These are phyloP conservation scores for Percina caprodes DNA, from an alignment of 2,113 vertebrate genomes.

Conservation along the genomic window DNA sequence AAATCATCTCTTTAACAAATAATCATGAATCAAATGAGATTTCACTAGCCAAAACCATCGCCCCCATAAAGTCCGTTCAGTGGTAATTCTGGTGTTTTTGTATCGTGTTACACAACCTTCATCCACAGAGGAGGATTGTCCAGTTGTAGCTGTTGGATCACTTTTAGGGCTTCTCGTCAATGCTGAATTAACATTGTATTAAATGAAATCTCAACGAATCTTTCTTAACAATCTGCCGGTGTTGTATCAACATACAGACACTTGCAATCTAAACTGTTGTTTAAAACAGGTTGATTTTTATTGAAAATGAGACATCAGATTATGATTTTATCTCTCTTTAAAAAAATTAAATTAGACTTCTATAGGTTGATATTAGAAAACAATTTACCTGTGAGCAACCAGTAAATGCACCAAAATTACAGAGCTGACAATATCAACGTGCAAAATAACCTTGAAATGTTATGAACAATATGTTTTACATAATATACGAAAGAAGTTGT, in stretches of 20 bases:
- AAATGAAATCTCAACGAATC: not conserved
- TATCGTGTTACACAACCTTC: not conserved
- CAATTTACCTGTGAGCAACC: not conserved
- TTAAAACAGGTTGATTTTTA: not conserved
- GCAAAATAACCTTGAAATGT: conserved; percentile 22
- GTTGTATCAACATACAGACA: not conserved
- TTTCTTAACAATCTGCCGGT: not conserved
- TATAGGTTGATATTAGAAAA: not conserved
- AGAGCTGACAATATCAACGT: not conserved
- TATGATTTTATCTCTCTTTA: not conserved
- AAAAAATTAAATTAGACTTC: not conserved
- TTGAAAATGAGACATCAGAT: not conserved
- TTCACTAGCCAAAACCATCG: not conserved
- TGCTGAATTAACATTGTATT: not conserved
- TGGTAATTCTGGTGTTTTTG: not conserved
- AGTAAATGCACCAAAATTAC: not conserved
- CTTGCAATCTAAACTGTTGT: not conserved
- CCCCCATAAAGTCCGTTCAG: not conserved
- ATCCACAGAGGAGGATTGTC: not conserved
- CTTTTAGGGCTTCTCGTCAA: not conserved
- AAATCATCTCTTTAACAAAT: not conserved
- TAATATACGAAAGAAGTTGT: not conserved
- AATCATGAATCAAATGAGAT: not conserved
- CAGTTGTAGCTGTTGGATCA: not conserved
- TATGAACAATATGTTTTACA: not conserved